Evolutionary conservation across 2,113 vertebrate genomes (phyloP).

Genomic region (Vidua chalybeata): DNA sequence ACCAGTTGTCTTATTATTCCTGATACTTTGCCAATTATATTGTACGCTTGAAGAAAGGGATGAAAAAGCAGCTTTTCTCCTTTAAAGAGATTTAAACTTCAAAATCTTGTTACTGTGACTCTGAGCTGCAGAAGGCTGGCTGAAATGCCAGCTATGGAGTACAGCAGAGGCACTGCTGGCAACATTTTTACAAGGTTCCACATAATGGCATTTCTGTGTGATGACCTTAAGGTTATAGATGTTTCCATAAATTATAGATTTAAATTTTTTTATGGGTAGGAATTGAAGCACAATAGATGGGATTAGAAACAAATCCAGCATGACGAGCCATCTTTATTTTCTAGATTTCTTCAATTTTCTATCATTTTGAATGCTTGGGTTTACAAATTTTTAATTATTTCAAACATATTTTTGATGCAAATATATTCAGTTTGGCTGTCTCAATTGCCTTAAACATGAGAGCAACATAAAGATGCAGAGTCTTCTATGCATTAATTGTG

Average conservation of each 20-base stretch:
- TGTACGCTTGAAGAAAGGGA: conserved; percentile 61
- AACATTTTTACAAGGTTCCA: neutral
- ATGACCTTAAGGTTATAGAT: conserved; percentile 12
- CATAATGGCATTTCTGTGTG: conserved; percentile 8
- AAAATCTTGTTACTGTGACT: conserved; percentile 24
- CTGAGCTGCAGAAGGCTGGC: neutral
- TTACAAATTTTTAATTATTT: neutral
- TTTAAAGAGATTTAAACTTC: conserved; percentile 53
- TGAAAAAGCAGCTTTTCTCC: conserved; percentile 68
- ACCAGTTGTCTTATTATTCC: conserved; percentile 72
- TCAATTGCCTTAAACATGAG: neutral
- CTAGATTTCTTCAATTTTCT: neutral
- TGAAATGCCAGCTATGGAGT: neutral
- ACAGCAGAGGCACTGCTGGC: neutral
- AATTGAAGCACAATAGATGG: neutral
- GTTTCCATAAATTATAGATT: conserved; percentile 22
- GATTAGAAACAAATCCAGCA: neutral
- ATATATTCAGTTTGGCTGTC: neutral
- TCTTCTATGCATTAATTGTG: neutral
- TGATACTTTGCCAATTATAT: conserved; percentile 76
- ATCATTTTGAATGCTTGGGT: neutral
- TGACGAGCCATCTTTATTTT: neutral
- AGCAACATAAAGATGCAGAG: neutral
- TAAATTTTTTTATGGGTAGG: neutral
- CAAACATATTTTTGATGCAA: neutral